Evolutionary conservation across 1,140 invertebrate genomes (phyloP).

Genomic region (Temnothorax nylanderi): DNA sequence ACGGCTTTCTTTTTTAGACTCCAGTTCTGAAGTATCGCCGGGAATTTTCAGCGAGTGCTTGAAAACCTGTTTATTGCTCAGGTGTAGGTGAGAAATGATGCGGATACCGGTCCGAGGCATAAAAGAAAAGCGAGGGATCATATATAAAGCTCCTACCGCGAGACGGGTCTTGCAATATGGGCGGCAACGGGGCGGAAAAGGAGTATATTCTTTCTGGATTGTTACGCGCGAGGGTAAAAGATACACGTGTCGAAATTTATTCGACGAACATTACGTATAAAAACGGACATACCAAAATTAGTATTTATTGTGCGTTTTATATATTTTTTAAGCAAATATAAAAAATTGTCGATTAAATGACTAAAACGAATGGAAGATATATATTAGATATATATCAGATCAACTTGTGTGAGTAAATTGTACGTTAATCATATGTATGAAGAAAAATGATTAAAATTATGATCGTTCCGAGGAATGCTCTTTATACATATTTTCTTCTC

Average conservation of each 20-base stretch:
- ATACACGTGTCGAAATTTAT: not conserved
- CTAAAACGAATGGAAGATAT: not conserved
- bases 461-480: not conserved
- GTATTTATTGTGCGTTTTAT: not conserved
- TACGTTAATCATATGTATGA: not conserved
- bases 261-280: not conserved
- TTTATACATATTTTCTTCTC: conserved; percentile 4
- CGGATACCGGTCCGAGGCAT: conserved; percentile 45
- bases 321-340: not conserved
- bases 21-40: conserved; percentile 26
- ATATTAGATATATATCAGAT: not conserved
- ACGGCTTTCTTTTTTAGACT: conserved; percentile 37
- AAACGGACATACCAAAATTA: not conserved
- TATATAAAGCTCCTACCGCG: conserved; percentile 62
- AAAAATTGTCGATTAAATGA: not conserved
- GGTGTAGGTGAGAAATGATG: conserved; percentile 70
- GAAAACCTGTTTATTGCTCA: conserved; percentile 70
- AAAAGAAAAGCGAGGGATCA: conserved; percentile 71
- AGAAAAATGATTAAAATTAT: not conserved
- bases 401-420: not conserved
- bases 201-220: conserved; percentile 54
- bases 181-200: conserved; percentile 44
- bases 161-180: conserved; percentile 42
- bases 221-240: not conserved
- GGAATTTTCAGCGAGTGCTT: conserved; percentile 68